A percentile compares a stretch with the other conserved stretches of the same genome.
phyloP scores from a whole-genome alignment of 2,888 invertebrate genomes.

The Baronia brevicornis region DNA sequence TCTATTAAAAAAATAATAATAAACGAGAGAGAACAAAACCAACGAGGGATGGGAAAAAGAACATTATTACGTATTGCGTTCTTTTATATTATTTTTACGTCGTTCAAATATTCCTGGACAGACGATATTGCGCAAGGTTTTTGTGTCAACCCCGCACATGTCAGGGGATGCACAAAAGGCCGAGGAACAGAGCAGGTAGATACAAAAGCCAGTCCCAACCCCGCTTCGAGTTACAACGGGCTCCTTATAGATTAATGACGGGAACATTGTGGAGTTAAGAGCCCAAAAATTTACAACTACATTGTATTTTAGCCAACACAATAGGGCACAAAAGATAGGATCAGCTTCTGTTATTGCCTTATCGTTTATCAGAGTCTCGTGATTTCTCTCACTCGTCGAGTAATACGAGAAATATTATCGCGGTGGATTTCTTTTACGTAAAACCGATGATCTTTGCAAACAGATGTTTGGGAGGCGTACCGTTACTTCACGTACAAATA shows the following conservation, averaged over 20 bases:
- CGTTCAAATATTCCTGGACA: conserved; percentile 44
- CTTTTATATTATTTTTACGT: conserved; percentile 55
- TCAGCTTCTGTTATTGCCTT: conserved; percentile 72
- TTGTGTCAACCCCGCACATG: conserved; percentile 63
- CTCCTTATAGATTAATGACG: conserved; percentile 66
- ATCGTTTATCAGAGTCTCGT: conserved; percentile 56
- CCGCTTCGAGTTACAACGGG: conserved; percentile 68
- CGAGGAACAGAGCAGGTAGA: conserved; percentile 60
- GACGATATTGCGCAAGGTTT: conserved; percentile 69
- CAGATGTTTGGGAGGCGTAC: conserved; percentile 68
- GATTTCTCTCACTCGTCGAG: conserved; percentile 67
- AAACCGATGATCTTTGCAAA: conserved; percentile 29
- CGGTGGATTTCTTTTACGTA: conserved; percentile 39
- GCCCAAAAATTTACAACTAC: conserved; percentile 74
- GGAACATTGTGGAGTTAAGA: conserved; percentile 71
- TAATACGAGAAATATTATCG: conserved; percentile 61
- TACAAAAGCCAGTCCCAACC: conserved; percentile 57
- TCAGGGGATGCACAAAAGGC: conserved; percentile 58
- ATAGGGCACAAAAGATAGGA: conserved; percentile 66
- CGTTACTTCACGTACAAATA: conserved; percentile 56
- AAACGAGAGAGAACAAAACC: too few species aligned
- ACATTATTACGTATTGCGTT: background rate
- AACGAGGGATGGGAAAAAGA: too few species aligned
- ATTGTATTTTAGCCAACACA: conserved; percentile 57
- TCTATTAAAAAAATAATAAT: too few species aligned